Evolutionary conservation across 2,888 invertebrate genomes (phyloP), one percentile per base, ranked within the genome.

Genomic region (Campoletis raptor): DNA sequence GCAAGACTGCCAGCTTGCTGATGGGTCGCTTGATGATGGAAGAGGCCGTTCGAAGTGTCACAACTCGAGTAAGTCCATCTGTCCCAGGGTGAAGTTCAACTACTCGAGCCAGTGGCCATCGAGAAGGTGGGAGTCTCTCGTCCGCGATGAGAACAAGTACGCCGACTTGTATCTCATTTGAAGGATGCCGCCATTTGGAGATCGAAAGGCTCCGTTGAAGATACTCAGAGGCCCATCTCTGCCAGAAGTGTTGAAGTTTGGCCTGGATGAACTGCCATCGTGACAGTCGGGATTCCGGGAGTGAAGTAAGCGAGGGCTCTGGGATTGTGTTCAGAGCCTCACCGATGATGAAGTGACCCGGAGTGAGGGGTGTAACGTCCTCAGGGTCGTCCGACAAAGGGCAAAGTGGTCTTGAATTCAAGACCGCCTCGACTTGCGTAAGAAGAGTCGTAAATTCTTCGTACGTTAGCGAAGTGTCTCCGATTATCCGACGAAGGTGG

Each of bases 381-480:
- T 79, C 79, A 0, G 79, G 70, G 36, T 79, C 70, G 45, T 79
- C 79, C 0, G 57, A 57, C 8, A 79, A 24, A 0, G 80, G 37
- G 3, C 36, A 24, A 8, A 79, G 64, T 18, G 66, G 69, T 1
- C 54, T 2, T 1, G 67, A 78, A 18, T 83, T 83, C 0, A 79
- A 67, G 0, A 79, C 42, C 9, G 70, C 72, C 52, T 77, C 83
- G 21, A 83, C 40, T 36, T 77, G 77, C 7, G 70, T 70, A 8
- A 83, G 64, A 36, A 78, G 70, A 52, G 83, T 78, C 3, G 42
- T 72, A n/a, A 78, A 48, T 57, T 83, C 83, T 30, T 77, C 83
- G 18, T 24, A 70, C 21, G 72, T 83, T 2, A 83, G 78, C 7
- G 54, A 1, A 15, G 42, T 64, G 0, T 83, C 83, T 0, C 77